phyloP scores from a whole-genome alignment of 2,797 vertebrate genomes.

The Rhabdomys pumilio region DNA sequence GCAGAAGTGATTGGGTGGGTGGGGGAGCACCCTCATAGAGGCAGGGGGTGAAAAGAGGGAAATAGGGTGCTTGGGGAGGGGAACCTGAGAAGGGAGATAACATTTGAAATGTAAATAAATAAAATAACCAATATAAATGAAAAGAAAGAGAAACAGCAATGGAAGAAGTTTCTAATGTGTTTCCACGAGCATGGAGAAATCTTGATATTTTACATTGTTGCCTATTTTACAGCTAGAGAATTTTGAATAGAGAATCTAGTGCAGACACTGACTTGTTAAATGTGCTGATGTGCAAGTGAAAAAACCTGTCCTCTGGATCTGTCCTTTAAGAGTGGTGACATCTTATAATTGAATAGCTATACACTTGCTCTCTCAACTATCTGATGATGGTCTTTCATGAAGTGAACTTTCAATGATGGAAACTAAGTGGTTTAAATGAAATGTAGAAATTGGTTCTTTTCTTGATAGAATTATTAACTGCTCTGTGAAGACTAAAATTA shows the following conservation, averaged over 20 bases:
- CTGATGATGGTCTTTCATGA: conserved; percentile 19
- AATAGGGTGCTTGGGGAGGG: no score
- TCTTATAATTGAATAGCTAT: conserved; percentile 1
- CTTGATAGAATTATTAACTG: conserved; percentile 29
- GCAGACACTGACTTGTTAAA: not conserved
- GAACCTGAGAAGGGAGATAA: no score
- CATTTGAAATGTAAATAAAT: no score
- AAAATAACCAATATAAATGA: no score
- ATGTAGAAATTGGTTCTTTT: conserved; percentile 61
- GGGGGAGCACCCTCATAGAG: no score
- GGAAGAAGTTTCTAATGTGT: not conserved
- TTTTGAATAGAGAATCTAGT: conserved; percentile 8
- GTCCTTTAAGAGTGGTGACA: not conserved
- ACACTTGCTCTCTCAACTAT: not conserved
- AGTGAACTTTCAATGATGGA: not conserved
- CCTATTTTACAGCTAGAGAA: not conserved
- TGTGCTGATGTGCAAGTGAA: not conserved
- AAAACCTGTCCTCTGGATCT: not conserved
- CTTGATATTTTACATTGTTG: conserved; percentile 1
- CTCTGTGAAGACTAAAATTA: conserved; percentile 61
- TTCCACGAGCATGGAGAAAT: not conserved
- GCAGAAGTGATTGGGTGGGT: no score
- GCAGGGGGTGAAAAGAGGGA: no score
- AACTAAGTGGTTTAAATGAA: conserved; percentile 44
- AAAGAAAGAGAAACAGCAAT: not conserved